Conservation (phyloP, 2,797 vertebrate species). For the Helostoma temminkii region DNA sequence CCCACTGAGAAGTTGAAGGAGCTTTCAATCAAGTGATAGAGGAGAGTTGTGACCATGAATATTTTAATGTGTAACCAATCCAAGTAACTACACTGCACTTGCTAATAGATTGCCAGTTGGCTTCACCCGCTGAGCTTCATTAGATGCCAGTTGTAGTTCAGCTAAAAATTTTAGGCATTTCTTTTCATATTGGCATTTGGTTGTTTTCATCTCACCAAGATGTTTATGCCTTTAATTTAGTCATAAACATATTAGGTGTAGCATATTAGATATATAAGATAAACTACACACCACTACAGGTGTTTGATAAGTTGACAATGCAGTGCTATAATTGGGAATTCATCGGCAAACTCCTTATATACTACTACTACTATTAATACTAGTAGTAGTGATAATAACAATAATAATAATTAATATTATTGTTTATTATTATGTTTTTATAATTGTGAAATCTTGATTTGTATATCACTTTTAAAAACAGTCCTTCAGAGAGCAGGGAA, state of each 20-base stretch:
- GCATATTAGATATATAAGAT: no score
- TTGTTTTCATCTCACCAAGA: not conserved
- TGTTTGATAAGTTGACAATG: not conserved
- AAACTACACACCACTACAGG: not conserved
- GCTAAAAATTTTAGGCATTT: conserved; percentile 1
- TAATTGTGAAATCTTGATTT: no score
- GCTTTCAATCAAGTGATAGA: conserved; percentile 55
- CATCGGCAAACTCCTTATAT: not conserved
- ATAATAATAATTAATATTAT: no score
- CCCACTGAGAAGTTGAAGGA: conserved; percentile 53
- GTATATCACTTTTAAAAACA: no score
- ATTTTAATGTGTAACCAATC: conserved; percentile 42
- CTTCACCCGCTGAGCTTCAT: conserved; percentile 33
- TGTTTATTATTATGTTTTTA: no score
- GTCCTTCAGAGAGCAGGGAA: no score
- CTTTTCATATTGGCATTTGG: not conserved
- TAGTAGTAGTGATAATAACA: no score
- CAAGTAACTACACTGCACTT: conserved; percentile 12
- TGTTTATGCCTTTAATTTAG: conserved; percentile 1
- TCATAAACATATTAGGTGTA: not conserved
- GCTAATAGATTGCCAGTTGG: conserved; percentile 28
- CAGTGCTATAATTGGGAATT: no score
- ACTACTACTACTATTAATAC: no score
- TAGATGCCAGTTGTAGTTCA: conserved; percentile 18
- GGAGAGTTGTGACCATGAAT: conserved; percentile 42